Base-by-base conservation (phyloP, 2,113 vertebrate genomes). In the Capra hircus region DNA sequence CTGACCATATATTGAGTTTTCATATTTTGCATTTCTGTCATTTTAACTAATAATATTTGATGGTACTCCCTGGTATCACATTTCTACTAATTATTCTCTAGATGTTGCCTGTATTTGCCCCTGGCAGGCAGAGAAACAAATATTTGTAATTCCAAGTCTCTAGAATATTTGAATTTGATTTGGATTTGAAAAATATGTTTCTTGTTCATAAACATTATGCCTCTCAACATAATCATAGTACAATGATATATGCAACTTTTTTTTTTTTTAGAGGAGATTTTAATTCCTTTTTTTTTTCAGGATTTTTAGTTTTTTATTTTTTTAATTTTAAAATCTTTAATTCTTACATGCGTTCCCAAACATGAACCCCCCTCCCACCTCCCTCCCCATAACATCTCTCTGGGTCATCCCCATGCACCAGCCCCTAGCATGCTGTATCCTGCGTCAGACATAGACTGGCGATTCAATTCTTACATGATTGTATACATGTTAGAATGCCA, bases 161-260 rank as follows among this genome's bases (percentile, higher is more conserved):
- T 59, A 91, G 98, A 98, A 91, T 94, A 98, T 87, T 97, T 97
- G 97, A 92, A 95, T 98, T 98, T 98, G 84, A 95, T 98, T 95
- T 71, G n/a, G 98, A 93, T 92, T 96, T 45, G 71, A 98, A 97
- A 98, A 98, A 98, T 98, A 92, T 98, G 64, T 97, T 98, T 98
- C 95, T 96, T 36, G 12, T 93, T 82, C 87, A 82, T 97, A 98
- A 98, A 98, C 96, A 98, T 96, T 92, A 96, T 97, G 96, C 23
- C n/a, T 95, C 90, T 98, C 95, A 81, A 97, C 78, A 48, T 98
- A 90, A 85, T 98, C 94, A 97, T 94, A 57, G 88, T 7, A 0
- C 57, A 91, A 57, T 90, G n/a, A 88, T 78, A 92, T 36, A 95
- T 78, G 33, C 17, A 83, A 92, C 57, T 98, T 98, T 95, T 97